Conservation (phyloP, 2,113 vertebrate genomes). For the Malaclemys terrapin region DNA sequence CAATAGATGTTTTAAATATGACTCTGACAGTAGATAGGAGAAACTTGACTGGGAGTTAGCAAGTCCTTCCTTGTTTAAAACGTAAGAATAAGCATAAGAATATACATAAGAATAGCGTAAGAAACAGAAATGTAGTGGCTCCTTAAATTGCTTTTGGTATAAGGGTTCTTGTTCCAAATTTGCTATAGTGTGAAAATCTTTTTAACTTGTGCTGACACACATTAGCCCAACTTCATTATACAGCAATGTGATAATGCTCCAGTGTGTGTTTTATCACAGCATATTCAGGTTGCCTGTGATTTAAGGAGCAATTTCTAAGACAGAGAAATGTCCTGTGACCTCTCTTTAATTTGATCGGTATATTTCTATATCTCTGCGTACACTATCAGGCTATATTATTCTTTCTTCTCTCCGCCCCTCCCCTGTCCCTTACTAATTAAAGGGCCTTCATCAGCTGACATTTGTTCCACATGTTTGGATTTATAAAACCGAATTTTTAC, state of each 20-base stretch:
- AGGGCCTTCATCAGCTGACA: background rate
- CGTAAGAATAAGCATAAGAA: background rate
- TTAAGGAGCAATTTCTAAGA: background rate
- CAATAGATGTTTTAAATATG: constrained; percentile 49
- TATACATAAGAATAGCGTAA: background rate
- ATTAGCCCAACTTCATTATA: background rate
- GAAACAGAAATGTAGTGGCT: background rate
- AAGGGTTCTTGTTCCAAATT: background rate
- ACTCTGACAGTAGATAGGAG: constrained; percentile 24
- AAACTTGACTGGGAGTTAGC: constrained; percentile 26
- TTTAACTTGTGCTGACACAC: rapidly evolving
- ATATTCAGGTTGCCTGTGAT: background rate
- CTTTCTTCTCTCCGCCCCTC: background rate
- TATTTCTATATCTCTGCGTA: background rate
- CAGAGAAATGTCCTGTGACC: background rate
- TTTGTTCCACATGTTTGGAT: constrained; percentile 25
- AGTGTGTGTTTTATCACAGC: background rate
- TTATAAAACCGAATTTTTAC: constrained; percentile 9
- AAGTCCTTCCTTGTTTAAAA: constrained; percentile 29
- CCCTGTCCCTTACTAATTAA: background rate
- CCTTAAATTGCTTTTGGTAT: background rate
- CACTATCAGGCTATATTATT: background rate
- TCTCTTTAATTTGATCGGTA: background rate
- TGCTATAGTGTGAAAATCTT: background rate
- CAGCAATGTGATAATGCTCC: background rate